Evolutionary conservation across 2,888 invertebrate species (phyloP).

Genomic region (Drosophila longiperda): DNA sequence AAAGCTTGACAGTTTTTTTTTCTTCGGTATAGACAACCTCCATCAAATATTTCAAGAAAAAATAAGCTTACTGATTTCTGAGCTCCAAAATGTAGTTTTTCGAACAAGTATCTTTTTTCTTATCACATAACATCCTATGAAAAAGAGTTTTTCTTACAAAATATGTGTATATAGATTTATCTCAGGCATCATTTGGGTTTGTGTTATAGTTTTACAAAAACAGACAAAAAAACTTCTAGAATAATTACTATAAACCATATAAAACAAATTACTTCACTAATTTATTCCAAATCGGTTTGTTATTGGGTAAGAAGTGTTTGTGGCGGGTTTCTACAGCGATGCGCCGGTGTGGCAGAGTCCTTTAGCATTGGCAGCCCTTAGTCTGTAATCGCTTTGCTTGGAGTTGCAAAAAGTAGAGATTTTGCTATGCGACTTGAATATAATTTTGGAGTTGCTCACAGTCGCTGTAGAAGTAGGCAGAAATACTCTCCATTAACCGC

Average conservation of each 20-base stretch:
- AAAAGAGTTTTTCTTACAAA: background rate
- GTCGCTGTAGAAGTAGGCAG: background rate
- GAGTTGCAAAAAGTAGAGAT: background rate
- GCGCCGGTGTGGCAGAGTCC: background rate
- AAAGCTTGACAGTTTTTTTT: background rate
- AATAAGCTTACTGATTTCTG: no score
- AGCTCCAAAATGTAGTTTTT: background rate
- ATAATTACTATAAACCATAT: slow-evolving; percentile 5
- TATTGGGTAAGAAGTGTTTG: background rate
- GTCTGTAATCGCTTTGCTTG: background rate
- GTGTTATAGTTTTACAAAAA: background rate
- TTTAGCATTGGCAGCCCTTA: background rate
- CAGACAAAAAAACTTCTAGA: background rate
- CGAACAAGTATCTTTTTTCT: background rate
- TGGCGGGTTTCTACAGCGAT: background rate
- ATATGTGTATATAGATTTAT: background rate
- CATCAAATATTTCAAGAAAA: background rate
- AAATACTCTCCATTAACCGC: background rate
- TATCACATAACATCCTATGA: background rate
- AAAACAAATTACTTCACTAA: background rate
- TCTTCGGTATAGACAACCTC: background rate
- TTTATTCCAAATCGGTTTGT: background rate
- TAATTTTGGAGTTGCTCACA: background rate
- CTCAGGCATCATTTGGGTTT: background rate
- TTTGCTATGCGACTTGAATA: background rate